Evolutionary conservation across 2,888 invertebrate genomes (phyloP).

Genomic region (Pseudococcus jackbeardsleyi): DNA sequence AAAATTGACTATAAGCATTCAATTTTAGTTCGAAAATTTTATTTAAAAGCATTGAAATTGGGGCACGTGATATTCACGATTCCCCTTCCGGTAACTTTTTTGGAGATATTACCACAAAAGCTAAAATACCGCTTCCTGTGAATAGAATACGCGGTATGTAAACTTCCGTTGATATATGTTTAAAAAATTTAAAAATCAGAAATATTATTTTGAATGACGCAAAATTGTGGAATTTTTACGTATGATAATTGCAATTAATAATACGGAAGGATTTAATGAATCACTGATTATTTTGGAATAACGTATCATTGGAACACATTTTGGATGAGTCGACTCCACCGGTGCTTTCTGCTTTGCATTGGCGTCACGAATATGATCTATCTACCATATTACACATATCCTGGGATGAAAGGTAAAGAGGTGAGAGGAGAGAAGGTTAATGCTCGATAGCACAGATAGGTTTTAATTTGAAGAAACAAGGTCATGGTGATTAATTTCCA

Average conservation of each 20-base stretch:
- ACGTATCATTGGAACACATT: neutral
- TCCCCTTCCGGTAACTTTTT: too few relatives aligned
- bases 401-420: neutral
- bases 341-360: too few relatives aligned
- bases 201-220: neutral
- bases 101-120: too few relatives aligned
- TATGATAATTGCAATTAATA: neutral
- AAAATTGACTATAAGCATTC: too few relatives aligned
- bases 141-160: neutral
- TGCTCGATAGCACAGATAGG: neutral
- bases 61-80: too few relatives aligned
- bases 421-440: neutral
- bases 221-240: neutral
- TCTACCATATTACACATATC: neutral
- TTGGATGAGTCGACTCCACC: too few relatives aligned
- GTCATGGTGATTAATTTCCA: neutral
- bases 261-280: neutral
- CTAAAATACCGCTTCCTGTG: too few relatives aligned
- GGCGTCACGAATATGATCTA: neutral
- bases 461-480: neutral
- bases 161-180: neutral
- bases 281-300: slow-evolving; percentile 9
- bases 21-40: too few relatives aligned
- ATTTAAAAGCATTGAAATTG: too few relatives aligned
- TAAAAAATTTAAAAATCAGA: neutral